Conservation (phyloP, 2,797 vertebrate genomes). For the Myoxocephalus aenaeus region DNA sequence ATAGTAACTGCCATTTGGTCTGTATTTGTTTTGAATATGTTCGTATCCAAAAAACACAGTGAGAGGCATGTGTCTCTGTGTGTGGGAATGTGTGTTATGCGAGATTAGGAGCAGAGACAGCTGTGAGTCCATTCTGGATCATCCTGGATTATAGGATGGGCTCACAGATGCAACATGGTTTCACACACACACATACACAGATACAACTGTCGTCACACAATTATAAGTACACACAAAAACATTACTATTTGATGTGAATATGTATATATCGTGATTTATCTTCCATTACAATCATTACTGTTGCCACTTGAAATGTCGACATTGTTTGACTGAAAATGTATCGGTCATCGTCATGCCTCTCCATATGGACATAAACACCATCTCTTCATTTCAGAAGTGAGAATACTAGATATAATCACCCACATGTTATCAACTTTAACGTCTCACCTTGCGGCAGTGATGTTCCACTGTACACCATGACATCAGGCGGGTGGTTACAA, state of each 20-base stretch:
- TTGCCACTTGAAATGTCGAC: not conserved
- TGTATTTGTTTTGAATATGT: conserved; percentile 50
- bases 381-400: not conserved
- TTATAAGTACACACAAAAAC: conserved; percentile 27
- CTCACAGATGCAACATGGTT: conserved; percentile 67
- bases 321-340: conserved; percentile 8
- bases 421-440: not conserved
- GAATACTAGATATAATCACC: not conserved
- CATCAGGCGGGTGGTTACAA: too few species aligned
- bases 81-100: conserved; percentile 33
- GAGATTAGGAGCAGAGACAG: conserved; percentile 79
- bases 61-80: conserved; percentile 31
- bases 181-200: conserved; percentile 21
- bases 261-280: not conserved
- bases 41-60: conserved; percentile 49
- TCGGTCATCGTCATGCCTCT: not conserved
- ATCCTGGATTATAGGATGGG: conserved; percentile 79
- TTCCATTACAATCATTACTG: not conserved
- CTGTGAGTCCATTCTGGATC: conserved; percentile 77
- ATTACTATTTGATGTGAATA: conserved; percentile 4
- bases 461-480: not conserved
- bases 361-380: not conserved
- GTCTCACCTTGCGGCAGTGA: not conserved
- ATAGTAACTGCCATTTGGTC: conserved; percentile 45
- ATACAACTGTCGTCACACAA: conserved; percentile 22